These are phyloP conservation scores for Oegoconia quadripuncta DNA, from an alignment of 2,888 invertebrate species.

Conservation along the genomic window DNA sequence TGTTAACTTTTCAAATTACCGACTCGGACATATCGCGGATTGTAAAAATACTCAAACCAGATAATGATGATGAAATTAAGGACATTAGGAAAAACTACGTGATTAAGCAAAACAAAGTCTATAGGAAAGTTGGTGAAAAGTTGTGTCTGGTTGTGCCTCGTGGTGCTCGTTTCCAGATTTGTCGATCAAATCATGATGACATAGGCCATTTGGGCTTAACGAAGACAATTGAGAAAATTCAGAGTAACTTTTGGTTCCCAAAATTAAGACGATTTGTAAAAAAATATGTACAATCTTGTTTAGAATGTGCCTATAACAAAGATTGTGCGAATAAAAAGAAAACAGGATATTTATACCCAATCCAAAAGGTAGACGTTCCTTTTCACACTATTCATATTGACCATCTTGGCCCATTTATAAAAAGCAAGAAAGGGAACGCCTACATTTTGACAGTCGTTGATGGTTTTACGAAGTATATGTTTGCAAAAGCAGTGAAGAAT, in stretches of 20 bases:
- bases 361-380: conserved; percentile 42
- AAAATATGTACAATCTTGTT: conserved; percentile 45
- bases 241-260: conserved; percentile 47
- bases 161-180: conserved; percentile 21
- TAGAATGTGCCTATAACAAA: conserved; percentile 42
- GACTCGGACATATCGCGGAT: conserved; percentile 16
- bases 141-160: conserved; percentile 1
- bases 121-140: conserved; percentile 4
- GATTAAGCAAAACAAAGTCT: conserved; percentile 9
- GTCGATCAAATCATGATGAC: conserved; percentile 40
- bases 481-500: conserved; percentile 32
- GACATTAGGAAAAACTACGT: conserved; percentile 10
- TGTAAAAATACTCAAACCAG: conserved; percentile 9
- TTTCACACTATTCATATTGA: conserved; percentile 54
- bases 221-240: conserved; percentile 33
- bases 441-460: conserved; percentile 38
- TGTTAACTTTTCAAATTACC: conserved; percentile 9
- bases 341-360: conserved; percentile 42
- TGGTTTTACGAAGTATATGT: conserved; percentile 41
- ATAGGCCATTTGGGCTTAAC: conserved; percentile 41
- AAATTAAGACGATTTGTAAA: conserved; percentile 41
- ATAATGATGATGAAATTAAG: conserved; percentile 7
- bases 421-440: conserved; percentile 31
- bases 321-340: conserved; percentile 20
- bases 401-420: conserved; percentile 49